These are phyloP conservation scores for Characodon lateralis DNA, from an alignment of 2,797 vertebrate genomes.

Conservation along the genomic window DNA sequence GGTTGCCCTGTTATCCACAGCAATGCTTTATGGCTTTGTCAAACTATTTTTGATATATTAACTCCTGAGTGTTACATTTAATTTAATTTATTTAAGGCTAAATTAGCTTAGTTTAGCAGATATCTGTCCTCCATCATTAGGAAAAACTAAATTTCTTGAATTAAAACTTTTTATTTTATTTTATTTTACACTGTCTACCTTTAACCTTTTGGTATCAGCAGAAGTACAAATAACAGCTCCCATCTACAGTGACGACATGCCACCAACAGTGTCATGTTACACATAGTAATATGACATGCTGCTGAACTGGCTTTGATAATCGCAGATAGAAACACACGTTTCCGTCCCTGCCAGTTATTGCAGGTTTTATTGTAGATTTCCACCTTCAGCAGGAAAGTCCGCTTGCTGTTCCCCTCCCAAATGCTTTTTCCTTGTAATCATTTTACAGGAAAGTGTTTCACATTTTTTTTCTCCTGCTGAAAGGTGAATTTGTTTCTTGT, in stretches of 20 bases:
- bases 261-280: constrained; percentile 41
- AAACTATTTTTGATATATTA: not conserved
- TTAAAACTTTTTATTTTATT: not conserved
- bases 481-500: constrained; percentile 23
- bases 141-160: not conserved
- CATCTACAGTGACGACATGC: not conserved
- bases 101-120: not conserved
- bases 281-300: constrained; percentile 20
- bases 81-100: not conserved
- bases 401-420: constrained; percentile 47
- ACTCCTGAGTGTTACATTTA: not conserved
- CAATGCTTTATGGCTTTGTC: not conserved
- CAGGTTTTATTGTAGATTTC: constrained; percentile 53
- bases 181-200: not conserved
- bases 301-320: constrained; percentile 29
- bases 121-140: too few relatives aligned
- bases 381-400: constrained; percentile 67
- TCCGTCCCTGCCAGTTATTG: constrained; percentile 51
- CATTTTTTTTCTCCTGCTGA: constrained; percentile 12
- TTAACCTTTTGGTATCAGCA: not conserved
- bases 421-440: constrained; percentile 67
- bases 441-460: constrained; percentile 52
- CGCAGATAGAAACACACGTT: constrained; percentile 58
- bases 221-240: not conserved
- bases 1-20: not conserved